Conservation (phyloP, 2,797 vertebrate species). For the Microctenopoma steveboyesi region DNA sequence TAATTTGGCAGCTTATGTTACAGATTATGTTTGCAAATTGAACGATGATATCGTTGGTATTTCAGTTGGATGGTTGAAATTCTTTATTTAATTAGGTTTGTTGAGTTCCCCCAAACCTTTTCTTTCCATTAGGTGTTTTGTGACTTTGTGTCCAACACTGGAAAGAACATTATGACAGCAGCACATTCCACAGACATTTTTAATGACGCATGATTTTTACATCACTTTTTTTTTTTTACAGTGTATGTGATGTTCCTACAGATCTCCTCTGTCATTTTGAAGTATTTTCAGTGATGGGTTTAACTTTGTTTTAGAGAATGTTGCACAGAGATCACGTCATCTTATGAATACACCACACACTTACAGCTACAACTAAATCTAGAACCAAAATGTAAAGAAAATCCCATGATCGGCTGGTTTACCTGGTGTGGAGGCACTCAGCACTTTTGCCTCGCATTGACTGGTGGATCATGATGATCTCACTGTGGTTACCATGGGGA, state of each 20-base stretch:
- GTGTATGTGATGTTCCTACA: too few relatives aligned
- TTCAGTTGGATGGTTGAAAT: background rate
- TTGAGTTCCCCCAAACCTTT: background rate
- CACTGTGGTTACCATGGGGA: constrained; percentile 95
- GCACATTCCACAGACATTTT: background rate
- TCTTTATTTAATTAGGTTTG: constrained; percentile 2
- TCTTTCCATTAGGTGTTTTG: too few relatives aligned
- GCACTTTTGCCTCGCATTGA: constrained; percentile 98
- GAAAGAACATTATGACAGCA: too few relatives aligned
- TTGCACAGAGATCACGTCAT: background rate
- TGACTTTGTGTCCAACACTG: too few relatives aligned
- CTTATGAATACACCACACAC: constrained; percentile 4
- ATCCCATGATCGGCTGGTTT: constrained; percentile 77
- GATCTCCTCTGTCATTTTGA: background rate
- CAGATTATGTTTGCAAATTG: too few relatives aligned
- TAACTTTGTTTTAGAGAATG: background rate
- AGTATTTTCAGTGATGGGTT: background rate
- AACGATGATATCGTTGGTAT: too few relatives aligned
- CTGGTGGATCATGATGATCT: constrained; percentile 98
- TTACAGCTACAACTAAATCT: constrained; percentile 5
- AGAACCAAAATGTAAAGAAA: constrained; percentile 30
- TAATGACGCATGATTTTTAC: background rate
- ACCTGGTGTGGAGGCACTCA: constrained; percentile 97
- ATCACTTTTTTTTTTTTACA: background rate
- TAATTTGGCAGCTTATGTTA: too few relatives aligned